phyloP scores from a whole-genome alignment of 2,113 vertebrate genomes.

The Takifugu flavidus region DNA sequence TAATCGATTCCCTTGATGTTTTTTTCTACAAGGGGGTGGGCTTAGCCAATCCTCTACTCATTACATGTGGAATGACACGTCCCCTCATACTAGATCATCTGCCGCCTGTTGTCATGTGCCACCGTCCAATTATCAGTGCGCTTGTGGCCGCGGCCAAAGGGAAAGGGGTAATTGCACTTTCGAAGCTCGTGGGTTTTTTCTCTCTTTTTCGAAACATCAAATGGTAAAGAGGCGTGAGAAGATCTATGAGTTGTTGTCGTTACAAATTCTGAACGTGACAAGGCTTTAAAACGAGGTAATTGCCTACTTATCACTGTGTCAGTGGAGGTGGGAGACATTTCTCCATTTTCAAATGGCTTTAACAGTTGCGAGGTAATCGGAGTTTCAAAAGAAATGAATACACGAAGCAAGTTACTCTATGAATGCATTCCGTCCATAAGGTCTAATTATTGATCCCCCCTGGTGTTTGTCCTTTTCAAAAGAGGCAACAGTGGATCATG shows the following conservation, averaged over 20 bases:
- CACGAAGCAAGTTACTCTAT: too few relatives aligned
- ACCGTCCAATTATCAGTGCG: constrained; percentile 35
- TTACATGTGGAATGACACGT: constrained; percentile 57
- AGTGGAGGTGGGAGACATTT: too few relatives aligned
- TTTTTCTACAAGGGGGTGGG: constrained; percentile 13
- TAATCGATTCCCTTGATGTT: constrained; percentile 39
- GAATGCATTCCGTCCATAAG: too few relatives aligned
- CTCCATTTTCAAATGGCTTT: too few relatives aligned
- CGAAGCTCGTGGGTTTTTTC: neutral
- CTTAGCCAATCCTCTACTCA: constrained; percentile 39
- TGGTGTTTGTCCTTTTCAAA: too few relatives aligned
- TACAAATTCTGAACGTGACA: too few relatives aligned
- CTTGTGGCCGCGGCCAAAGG: neutral
- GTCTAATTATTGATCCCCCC: too few relatives aligned
- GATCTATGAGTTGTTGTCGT: neutral
- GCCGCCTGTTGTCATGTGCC: constrained; percentile 21
- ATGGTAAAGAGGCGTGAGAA: constrained; percentile 21
- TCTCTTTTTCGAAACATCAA: constrained; percentile 34
- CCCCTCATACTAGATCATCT: constrained; percentile 29
- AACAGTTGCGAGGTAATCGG: too few relatives aligned
- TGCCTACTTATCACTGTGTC: too few relatives aligned
- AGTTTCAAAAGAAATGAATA: too few relatives aligned
- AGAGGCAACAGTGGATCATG: too few relatives aligned
- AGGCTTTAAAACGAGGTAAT: too few relatives aligned
- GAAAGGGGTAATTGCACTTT: constrained; percentile 26